Percentiles rank a stretch among this genome's conserved stretches.
Conservation (phyloP, 2,888 invertebrate genomes). For the Ennomos fuscantarius region DNA sequence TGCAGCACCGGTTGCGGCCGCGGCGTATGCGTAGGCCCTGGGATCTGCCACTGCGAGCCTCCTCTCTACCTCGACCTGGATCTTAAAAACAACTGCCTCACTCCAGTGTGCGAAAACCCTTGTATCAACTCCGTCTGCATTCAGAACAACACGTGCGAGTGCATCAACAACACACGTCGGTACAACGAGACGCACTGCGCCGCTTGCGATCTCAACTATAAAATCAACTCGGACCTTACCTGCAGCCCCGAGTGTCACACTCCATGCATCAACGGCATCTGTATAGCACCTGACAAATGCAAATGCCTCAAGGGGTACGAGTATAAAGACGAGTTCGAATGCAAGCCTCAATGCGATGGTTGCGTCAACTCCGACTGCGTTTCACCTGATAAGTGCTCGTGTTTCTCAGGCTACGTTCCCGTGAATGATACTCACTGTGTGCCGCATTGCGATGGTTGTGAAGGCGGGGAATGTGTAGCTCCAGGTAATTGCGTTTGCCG, state of each 20-base stretch:
- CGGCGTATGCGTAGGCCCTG: conserved; percentile 73
- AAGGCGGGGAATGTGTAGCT: conserved; percentile 28
- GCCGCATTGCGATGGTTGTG: conserved; percentile 32
- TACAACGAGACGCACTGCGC: conserved; percentile 64
- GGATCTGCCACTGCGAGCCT: conserved; percentile 63
- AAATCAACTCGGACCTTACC: conserved; percentile 44
- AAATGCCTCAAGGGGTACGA: conserved; percentile 54
- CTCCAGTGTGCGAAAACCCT: conserved; percentile 57
- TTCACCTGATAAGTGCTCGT: conserved; percentile 64
- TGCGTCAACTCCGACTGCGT: conserved; percentile 76
- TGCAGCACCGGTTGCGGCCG: conserved; percentile 78
- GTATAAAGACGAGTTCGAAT: conserved; percentile 42
- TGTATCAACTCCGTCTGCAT: conserved; percentile 66
- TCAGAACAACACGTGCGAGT: conserved; percentile 63
- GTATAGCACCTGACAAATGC: conserved; percentile 56
- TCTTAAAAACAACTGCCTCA: conserved; percentile 61
- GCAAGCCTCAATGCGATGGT: conserved; percentile 60
- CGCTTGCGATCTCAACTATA: conserved; percentile 53
- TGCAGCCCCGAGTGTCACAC: conserved; percentile 47
- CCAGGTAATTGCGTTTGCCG: conserved; percentile 33
- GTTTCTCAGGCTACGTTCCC: conserved; percentile 59
- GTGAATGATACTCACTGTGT: conserved; percentile 40
- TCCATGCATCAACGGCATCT: conserved; percentile 49
- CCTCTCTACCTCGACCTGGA: conserved; percentile 59
- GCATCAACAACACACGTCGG: conserved; percentile 50